Conservation (phyloP, 2,888 invertebrate genomes). For the Sipha maydis region DNA sequence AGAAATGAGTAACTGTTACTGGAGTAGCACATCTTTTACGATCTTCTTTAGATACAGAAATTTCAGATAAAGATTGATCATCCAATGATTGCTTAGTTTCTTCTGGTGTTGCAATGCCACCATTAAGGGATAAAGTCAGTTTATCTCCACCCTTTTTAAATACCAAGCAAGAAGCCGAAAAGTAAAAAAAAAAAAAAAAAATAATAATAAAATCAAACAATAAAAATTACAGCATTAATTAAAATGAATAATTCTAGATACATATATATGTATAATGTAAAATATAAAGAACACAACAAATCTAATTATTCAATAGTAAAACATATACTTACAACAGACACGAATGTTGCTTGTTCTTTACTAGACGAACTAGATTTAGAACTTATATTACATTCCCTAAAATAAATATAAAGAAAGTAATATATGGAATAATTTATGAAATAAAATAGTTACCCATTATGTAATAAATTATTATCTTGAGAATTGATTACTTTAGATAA, state of each 20-base stretch:
- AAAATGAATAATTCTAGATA: slow-evolving; percentile 30
- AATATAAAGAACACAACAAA: slow-evolving; percentile 60
- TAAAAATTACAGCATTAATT: slow-evolving; percentile 11
- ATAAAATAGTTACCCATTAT: slow-evolving; percentile 43
- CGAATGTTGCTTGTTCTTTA: slow-evolving; percentile 73
- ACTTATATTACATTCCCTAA: slow-evolving; percentile 47
- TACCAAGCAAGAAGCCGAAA: slow-evolving; percentile 61
- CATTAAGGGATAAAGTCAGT: slow-evolving; percentile 66
- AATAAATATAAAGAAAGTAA: slow-evolving; percentile 11
- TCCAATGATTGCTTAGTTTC: slow-evolving; percentile 54
- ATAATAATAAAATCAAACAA: slow-evolving; percentile 48
- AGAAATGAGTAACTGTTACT: slow-evolving; percentile 74
- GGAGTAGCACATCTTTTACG: slow-evolving; percentile 69
- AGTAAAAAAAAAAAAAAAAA: slow-evolving; percentile 50
- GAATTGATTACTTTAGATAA: slow-evolving; percentile 56
- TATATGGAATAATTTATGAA: not conserved
- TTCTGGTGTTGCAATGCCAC: slow-evolving; percentile 62
- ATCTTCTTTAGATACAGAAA: slow-evolving; percentile 64
- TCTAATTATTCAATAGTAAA: slow-evolving; percentile 46
- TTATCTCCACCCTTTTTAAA: slow-evolving; percentile 67
- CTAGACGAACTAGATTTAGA: slow-evolving; percentile 57
- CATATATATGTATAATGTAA: not conserved
- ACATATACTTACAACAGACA: slow-evolving; percentile 76
- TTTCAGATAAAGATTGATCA: slow-evolving; percentile 62
- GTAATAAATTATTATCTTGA: slow-evolving; percentile 45